Conservation (phyloP, 2,113 vertebrate species). For the Pogona vitticeps region DNA sequence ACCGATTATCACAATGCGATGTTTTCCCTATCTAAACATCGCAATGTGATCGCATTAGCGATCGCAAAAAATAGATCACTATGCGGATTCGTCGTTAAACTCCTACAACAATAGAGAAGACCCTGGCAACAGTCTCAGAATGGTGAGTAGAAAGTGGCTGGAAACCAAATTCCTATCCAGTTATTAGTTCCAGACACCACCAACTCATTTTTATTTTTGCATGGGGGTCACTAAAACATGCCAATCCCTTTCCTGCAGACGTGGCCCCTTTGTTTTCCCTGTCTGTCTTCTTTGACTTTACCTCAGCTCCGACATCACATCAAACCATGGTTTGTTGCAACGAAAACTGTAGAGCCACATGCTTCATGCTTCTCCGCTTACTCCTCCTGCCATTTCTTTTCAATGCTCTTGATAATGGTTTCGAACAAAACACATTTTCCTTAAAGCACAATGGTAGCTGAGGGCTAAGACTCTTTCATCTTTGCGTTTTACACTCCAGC, state of each 20-base stretch:
- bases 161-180: neutral
- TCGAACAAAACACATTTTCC: conserved; percentile 10
- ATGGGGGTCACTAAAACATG: neutral
- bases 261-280: neutral
- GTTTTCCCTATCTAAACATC: too few species aligned
- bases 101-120: neutral
- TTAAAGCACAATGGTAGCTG: conserved; percentile 46
- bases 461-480: conserved; percentile 33
- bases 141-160: neutral
- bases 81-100: too few species aligned
- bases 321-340: neutral
- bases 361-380: neutral
- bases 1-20: too few species aligned
- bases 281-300: neutral
- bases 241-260: too few species aligned
- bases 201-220: too few species aligned
- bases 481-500: conserved; percentile 48
- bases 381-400: neutral
- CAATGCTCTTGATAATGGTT: neutral
- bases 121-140: neutral
- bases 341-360: neutral
- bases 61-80: too few species aligned
- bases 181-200: too few species aligned
- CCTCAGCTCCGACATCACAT: neutral
- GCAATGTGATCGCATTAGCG: too few species aligned